phyloP scores from a whole-genome alignment of 2,113 vertebrate species.

The Chlorodrepanis virens region DNA sequence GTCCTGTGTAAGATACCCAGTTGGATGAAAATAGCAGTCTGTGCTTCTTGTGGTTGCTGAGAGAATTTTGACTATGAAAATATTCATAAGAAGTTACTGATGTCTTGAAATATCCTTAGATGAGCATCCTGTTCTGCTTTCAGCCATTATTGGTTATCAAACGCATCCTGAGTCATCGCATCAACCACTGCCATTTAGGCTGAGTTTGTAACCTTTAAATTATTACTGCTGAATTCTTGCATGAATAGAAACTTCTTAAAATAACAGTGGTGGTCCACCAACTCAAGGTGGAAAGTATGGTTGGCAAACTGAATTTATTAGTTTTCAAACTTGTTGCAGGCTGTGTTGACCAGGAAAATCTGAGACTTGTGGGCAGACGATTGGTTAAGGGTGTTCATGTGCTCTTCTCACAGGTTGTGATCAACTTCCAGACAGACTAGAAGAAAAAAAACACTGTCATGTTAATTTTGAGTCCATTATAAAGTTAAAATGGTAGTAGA shows the following conservation, averaged over 20 bases:
- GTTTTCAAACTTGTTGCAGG: not conserved
- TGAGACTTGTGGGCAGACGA: rapidly evolving
- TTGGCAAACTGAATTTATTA: not conserved
- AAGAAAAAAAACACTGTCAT: not conserved
- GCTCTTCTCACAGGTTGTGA: not conserved
- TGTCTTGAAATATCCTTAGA: not conserved
- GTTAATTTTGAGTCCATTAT: not conserved
- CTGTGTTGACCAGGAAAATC: not conserved
- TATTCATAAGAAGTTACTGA: not conserved
- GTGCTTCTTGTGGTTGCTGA: not conserved
- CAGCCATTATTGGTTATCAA: not conserved
- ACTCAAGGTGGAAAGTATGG: not conserved
- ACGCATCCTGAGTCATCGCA: not conserved
- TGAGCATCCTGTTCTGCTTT: not conserved
- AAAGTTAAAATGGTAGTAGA: not conserved
- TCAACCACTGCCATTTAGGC: not conserved
- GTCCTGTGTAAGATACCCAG: not conserved
- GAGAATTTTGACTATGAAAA: not conserved
- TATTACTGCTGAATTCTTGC: not conserved
- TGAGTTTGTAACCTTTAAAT: not conserved
- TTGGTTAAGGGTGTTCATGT: rapidly evolving
- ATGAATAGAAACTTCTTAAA: not conserved
- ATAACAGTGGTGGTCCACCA: not conserved
- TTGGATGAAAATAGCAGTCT: not conserved
- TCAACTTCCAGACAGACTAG: not conserved